Evolutionary conservation across 2,888 invertebrate genomes (phyloP), one percentile per base, ranked within the genome.

Genomic region (Glaucopsyche alexis): DNA sequence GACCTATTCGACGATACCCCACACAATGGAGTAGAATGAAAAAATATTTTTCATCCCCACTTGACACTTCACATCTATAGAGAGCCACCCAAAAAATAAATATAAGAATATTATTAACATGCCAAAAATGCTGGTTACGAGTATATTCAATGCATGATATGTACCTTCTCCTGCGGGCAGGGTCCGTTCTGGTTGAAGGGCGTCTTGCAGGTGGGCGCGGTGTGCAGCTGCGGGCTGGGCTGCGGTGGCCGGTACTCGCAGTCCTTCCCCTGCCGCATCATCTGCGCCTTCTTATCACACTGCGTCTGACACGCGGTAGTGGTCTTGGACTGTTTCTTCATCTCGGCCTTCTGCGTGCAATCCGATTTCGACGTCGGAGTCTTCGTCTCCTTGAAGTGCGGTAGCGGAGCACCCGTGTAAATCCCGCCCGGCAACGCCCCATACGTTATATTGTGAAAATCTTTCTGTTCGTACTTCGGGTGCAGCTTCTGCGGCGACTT

Each of bases 401-500:
- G 87, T 2, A 93, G 79, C 0, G 88, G 85, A 0, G 88, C 84
- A 1, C 91, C 85, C 7, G 91, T 87, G 75, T 93, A 93, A 2
- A 92, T 81, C 7, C 89, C 87, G 11, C 90, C 82, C 1, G 92
- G 88, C 14, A 93, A 79, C 9, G 92, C 88, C 0, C 93, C 89
- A 77, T 93, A 93, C 1, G 93, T 87, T 40, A 93, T 87, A 74
- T 91, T 91, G 75, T 91, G 91, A 71, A 92, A 91, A 74, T 93
- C 93, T 76, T 93, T 93, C 77, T 93, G 93, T 75, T 91, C 90
- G 76, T 89, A 91, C 78, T 90, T 90, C 1, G 94, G 89, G 74
- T 94, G 94, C 74, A 94, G 86, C 77, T 94, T 94, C 75, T 94
- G 95, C 9, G 95, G 94, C 0, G 94, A 94, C 77, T 95, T 95